phyloP scores from a whole-genome alignment of 1,140 invertebrate species.

The Formica selysi region DNA sequence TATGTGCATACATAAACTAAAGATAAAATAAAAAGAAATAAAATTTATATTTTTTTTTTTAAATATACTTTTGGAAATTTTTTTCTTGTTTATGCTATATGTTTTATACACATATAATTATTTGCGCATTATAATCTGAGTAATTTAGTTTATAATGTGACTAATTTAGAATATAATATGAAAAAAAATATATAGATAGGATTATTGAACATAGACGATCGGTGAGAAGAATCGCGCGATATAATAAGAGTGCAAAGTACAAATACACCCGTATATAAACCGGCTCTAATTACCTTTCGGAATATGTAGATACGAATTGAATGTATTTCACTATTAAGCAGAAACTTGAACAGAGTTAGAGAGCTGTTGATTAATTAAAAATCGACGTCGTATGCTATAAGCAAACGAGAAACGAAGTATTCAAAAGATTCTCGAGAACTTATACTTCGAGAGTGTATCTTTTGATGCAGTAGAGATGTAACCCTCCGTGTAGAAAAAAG shows the following conservation, averaged over 20 bases:
- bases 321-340: slow-evolving; percentile 47
- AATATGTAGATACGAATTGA: slow-evolving; percentile 47
- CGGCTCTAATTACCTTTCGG: slow-evolving; percentile 52
- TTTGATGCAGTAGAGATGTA: slow-evolving; percentile 39
- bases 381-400: slow-evolving; percentile 50
- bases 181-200: not conserved
- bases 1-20: not conserved
- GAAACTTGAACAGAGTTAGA: slow-evolving; percentile 42
- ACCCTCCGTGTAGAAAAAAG: slow-evolving; percentile 47
- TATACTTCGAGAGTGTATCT: not conserved
- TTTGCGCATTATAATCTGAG: too few relatives aligned
- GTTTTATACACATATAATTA: not conserved
- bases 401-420: slow-evolving; percentile 39
- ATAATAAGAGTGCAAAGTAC: slow-evolving; percentile 43
- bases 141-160: not conserved
- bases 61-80: not conserved
- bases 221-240: slow-evolving; percentile 31
- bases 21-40: not conserved
- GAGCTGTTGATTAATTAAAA: slow-evolving; percentile 53
- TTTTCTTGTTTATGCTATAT: not conserved
- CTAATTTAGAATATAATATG: not conserved
- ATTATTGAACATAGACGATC: not conserved
- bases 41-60: not conserved
- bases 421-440: slow-evolving; percentile 45
- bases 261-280: slow-evolving; percentile 49